Conservation (phyloP, 1,140 invertebrate species). For the Zaprionus ghesquierei region DNA sequence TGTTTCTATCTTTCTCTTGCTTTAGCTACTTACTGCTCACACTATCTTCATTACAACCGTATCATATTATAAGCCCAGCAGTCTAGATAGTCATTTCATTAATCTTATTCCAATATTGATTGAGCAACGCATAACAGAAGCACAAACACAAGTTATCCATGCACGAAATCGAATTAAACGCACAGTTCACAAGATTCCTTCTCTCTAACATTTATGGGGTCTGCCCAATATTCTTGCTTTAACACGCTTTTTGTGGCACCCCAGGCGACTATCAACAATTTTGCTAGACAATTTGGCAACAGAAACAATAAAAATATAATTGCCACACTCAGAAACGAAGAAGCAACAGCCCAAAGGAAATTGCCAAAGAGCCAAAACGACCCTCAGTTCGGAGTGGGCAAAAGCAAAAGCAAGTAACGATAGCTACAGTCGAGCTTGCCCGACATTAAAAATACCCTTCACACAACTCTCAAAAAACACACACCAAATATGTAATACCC, state of each 20-base stretch:
- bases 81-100: conserved; percentile 2
- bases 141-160: conserved; percentile 30
- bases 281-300: conserved; percentile 74
- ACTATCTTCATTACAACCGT: not conserved
- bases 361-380: conserved; percentile 5
- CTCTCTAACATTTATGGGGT: not conserved
- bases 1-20: too few species aligned
- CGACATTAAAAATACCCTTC: too few species aligned
- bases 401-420: too few species aligned
- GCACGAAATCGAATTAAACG: conserved; percentile 43
- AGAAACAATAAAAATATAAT: conserved; percentile 76
- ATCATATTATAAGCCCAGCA: not conserved
- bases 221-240: conserved; percentile 14
- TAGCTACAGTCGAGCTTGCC: too few species aligned
- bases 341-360: conserved; percentile 20
- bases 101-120: conserved; percentile 11
- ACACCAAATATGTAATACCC: too few species aligned
- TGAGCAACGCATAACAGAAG: not conserved
- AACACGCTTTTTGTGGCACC: conserved; percentile 31
- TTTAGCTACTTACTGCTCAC: not conserved
- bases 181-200: conserved; percentile 5
- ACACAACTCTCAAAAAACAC: too few species aligned
- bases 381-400: too few species aligned
- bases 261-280: conserved; percentile 61
- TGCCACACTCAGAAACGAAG: conserved; percentile 46